Evolutionary conservation across 1,140 invertebrate species (phyloP), one percentile per base, ranked within the genome.

Genomic region (Atopsyche davidsoni): DNA sequence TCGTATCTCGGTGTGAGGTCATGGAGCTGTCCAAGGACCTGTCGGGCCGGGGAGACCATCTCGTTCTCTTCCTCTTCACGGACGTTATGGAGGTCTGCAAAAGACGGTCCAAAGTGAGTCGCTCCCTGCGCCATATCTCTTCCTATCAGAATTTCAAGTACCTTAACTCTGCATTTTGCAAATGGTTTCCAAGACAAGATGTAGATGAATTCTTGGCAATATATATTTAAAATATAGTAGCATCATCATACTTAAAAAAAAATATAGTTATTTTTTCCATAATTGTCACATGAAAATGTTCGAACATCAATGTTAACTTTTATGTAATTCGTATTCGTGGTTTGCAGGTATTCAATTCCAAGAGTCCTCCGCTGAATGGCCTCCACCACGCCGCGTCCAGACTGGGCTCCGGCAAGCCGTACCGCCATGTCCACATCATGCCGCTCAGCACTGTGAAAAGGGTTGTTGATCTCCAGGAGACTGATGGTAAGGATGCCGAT

Each of bases 81-180:
- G 94, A 98, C 72, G 87, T 88, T 52, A 78, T 97, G 60, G 92
- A 96, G 75, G 88, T 96, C 62, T 86, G 84, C 72, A 95, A 95
- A 66, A 86, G 88, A 66, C 78, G 87, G 62, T 89, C 85, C 14
- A 87, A 87, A 65, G 80, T 73, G 45, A n/a, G n/a, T n/a, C n/a
- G n/a, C n/a, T n/a, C n/a, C n/a, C n/a, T n/a, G n/a, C n/a, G n/a
- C n/a, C n/a, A n/a, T n/a, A n/a, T n/a, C n/a, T n/a, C n/a, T n/a
- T n/a, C n/a, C n/a, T n/a, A n/a, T n/a, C n/a, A n/a, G n/a, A n/a
- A n/a, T n/a, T n/a, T n/a, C n/a, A n/a, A n/a, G n/a, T n/a, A n/a
- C n/a, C n/a, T n/a, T n/a, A n/a, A n/a, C n/a, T n/a, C n/a, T n/a
- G n/a, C n/a, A n/a, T n/a, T n/a, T n/a, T n/a, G n/a, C n/a, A n/a